Evolutionary conservation across 2,797 vertebrate genomes (phyloP).

Genomic region (Prionace glauca): DNA sequence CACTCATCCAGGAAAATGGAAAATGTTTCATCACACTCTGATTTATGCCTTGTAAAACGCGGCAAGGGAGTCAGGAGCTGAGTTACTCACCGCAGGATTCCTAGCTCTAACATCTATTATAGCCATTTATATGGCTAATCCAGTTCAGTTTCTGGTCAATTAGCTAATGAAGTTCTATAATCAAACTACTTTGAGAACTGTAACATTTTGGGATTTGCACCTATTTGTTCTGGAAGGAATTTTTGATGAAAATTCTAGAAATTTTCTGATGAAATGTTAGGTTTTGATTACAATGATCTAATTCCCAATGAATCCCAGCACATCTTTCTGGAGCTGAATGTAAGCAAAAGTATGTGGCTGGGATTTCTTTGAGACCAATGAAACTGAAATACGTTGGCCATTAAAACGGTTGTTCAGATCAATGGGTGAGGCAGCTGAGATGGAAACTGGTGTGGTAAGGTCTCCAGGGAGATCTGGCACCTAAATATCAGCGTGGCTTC

Average conservation of each 20-base stretch:
- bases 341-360: background rate
- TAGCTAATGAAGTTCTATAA: background rate
- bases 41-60: too few relatives aligned
- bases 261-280: background rate
- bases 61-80: too few relatives aligned
- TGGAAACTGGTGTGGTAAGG: background rate
- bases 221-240: background rate
- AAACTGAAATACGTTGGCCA: background rate
- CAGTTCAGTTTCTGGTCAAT: background rate
- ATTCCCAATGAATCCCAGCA: background rate
- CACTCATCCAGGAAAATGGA: too few relatives aligned
- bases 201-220: background rate
- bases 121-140: too few relatives aligned
- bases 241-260: background rate
- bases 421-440: background rate
- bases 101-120: too few relatives aligned
- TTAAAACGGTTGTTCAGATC: background rate
- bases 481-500: background rate
- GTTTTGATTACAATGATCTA: background rate
- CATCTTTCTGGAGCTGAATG: background rate
- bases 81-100: too few relatives aligned
- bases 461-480: background rate
- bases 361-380: too few relatives aligned
- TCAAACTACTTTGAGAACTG: background rate
- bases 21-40: too few relatives aligned